A percentile compares a stretch with the other conserved stretches of the same genome.
phyloP scores from a whole-genome alignment of 2,797 vertebrate species.

The Phylloscopus collybita region DNA sequence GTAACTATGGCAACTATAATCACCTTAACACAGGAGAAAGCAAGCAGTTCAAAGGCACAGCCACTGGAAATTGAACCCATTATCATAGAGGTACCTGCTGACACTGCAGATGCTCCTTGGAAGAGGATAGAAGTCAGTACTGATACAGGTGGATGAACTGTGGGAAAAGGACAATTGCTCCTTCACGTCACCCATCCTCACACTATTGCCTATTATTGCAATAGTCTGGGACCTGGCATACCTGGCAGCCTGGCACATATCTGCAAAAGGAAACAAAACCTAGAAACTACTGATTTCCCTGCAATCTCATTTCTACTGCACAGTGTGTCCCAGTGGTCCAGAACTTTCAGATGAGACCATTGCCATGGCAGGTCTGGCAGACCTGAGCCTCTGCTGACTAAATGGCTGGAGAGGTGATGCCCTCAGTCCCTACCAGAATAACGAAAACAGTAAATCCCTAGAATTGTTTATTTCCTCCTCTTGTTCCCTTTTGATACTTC shows the following conservation, averaged over 20 bases:
- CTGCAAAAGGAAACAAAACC: neutral
- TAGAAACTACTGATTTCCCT: neutral
- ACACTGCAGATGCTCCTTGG: neutral
- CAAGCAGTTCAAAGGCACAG: neutral
- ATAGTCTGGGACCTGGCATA: neutral
- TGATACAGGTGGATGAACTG: neutral
- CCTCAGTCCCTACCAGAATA: neutral
- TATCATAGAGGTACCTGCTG: neutral
- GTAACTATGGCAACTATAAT: slow-evolving; percentile 4
- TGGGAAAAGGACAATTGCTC: neutral
- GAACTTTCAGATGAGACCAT: neutral
- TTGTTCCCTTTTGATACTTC: accelerated
- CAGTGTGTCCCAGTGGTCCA: neutral
- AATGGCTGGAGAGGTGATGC: neutral
- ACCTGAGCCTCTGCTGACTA: neutral
- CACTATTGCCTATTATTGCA: neutral
- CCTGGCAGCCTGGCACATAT: neutral
- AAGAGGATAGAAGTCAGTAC: neutral
- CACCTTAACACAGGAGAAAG: neutral
- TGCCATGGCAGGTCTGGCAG: neutral
- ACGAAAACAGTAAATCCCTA: neutral
- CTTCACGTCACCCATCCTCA: neutral
- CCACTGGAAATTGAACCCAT: neutral
- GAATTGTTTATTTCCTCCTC: neutral
- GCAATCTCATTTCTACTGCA: neutral